Percentiles rank a stretch among this genome's conserved stretches.
Evolutionary conservation across 2,113 vertebrate species (phyloP).

Genomic region (Girardinichthys multiradiatus): DNA sequence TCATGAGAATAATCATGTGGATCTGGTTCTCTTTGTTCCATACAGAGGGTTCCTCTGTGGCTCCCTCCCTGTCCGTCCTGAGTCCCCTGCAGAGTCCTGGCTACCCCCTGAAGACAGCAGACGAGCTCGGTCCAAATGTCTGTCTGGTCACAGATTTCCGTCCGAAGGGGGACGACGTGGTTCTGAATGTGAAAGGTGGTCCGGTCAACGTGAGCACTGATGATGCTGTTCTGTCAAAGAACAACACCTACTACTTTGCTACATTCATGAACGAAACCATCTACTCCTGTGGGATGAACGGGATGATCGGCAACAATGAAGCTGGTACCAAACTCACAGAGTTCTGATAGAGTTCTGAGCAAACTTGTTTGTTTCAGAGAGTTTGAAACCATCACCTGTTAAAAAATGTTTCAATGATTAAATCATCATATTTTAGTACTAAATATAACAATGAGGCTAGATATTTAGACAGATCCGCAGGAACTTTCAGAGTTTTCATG

Average conservation of each 20-base stretch:
- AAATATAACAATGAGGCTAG: too few species aligned
- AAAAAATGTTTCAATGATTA: not conserved
- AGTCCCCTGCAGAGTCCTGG: rapidly evolving
- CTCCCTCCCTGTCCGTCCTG: constrained; percentile 40
- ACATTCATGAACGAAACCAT: constrained; percentile 13
- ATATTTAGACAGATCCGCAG: too few species aligned
- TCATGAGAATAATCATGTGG: not conserved
- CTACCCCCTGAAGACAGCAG: rapidly evolving
- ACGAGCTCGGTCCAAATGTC: rapidly evolving
- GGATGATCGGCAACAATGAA: rapidly evolving
- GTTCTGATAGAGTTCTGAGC: not conserved
- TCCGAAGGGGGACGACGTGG: not conserved
- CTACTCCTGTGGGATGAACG: constrained; percentile 15
- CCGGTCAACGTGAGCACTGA: rapidly evolving
- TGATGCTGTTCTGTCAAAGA: rapidly evolving
- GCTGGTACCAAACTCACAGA: not conserved
- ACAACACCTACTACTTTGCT: constrained; percentile 15
- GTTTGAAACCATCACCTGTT: not conserved
- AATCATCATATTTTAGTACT: too few species aligned
- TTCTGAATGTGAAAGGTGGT: rapidly evolving
- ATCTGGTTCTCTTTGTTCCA: not conserved
- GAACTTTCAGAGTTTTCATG: too few species aligned
- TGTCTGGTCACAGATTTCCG: constrained; percentile 63
- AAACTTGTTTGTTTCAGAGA: not conserved
- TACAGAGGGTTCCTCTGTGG: not conserved